Evolutionary conservation across 2,888 invertebrate species (phyloP), one percentile per base, ranked within the genome.

Genomic region (Drosophila anomalata): DNA sequence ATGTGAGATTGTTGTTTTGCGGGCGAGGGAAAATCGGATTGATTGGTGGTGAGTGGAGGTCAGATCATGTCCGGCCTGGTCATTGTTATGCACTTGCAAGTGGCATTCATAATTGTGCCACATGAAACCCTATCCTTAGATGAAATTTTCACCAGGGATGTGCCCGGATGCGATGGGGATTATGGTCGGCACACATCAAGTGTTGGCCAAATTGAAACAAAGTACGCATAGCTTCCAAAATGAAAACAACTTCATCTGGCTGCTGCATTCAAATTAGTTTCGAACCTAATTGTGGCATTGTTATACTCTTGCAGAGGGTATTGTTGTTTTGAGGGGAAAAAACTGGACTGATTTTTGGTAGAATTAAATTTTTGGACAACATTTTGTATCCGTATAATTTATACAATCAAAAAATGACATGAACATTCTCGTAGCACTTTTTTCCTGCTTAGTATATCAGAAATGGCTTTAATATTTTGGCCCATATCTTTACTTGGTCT

Each of bases 91-190:
- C 61, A 61, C 53, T 68, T 54, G 69, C 68, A 46, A 61, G 51
- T 62, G 46, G 70, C 68, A 70, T 68, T 56, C 62, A 70, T 70
- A 70, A 70, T 62, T 70, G 61, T 56, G 39, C 51, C 53, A n/a
- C 36, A 55, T 60, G 60, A 68, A 54, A 55, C 33, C 50, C 51
- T 39, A 12, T 50, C 54, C 60, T 31, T 50, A 54, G 50, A 26
- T 59, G 46, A 46, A 60, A 68, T 68, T 67, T 68, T 68, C 41
- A 51, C 50, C 44, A 51, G 31, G 44, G 20, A 22, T 44, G 17
- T 17, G 41, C 41, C 4, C 17, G 61, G 44, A 33, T 33, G 54
- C 59, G 33, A 9, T 48, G 33, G 61, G 54, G 68, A 46, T 58
- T 65, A 33, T 41, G 60, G 33, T 9, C 20, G 20, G 14, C 42